Conservation (phyloP, 2,888 invertebrate species). For the Dendrolimus houi region DNA sequence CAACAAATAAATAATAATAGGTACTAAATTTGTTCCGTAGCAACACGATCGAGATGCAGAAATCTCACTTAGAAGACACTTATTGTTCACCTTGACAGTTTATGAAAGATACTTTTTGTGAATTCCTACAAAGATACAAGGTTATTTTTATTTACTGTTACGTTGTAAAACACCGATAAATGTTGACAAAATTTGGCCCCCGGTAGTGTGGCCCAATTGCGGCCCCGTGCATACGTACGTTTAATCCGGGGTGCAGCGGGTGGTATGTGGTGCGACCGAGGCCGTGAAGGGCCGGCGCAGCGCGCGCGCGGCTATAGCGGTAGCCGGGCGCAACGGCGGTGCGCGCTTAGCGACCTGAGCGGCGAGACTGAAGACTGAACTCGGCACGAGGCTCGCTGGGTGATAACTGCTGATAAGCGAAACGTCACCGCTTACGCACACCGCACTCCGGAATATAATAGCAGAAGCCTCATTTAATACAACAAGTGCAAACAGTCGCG, state of each 20-base stretch:
- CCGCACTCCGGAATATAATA: conserved; percentile 4
- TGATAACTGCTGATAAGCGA: conserved; percentile 68
- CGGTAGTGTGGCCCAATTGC: background rate
- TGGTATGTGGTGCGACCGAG: conserved; percentile 8
- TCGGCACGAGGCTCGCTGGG: conserved; percentile 48
- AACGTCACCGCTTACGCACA: conserved; percentile 42
- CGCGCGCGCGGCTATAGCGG: conserved; percentile 11
- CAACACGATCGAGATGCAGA: background rate
- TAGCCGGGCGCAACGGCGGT: conserved; percentile 14
- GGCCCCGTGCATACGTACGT: conserved; percentile 5
- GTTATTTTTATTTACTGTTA: background rate
- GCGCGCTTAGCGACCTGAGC: conserved; percentile 41
- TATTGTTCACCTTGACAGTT: background rate
- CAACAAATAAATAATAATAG: too few relatives aligned
- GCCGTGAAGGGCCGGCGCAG: conserved; percentile 15
- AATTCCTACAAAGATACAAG: background rate
- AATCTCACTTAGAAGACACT: background rate
- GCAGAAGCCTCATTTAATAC: conserved; percentile 3
- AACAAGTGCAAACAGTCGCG: background rate
- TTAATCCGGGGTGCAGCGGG: conserved; percentile 3
- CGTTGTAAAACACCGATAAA: background rate
- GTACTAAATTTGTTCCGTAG: background rate
- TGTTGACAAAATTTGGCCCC: background rate
- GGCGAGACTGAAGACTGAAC: conserved; percentile 43
- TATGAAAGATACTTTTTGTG: background rate